Evolutionary conservation across 2,113 vertebrate species (phyloP).

Genomic region (Onychostoma macrolepis): DNA sequence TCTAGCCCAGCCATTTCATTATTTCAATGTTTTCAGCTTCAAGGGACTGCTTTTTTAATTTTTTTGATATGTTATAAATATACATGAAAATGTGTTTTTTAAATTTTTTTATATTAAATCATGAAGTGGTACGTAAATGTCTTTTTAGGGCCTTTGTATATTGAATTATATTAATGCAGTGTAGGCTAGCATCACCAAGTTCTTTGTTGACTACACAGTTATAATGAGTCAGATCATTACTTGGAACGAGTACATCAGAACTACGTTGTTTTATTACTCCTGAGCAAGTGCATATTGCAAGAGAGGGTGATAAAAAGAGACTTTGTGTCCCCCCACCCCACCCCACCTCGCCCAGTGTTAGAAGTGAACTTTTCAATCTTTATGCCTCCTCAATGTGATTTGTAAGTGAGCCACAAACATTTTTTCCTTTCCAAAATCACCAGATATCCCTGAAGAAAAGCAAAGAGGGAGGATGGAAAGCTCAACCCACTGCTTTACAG

Average conservation of each 20-base stretch:
- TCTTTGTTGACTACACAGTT: not conserved
- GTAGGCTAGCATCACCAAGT: not conserved
- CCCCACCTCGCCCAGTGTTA: not conserved
- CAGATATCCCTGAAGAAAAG: not conserved
- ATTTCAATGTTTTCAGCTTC: too few species aligned
- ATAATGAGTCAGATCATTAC: conserved; percentile 2
- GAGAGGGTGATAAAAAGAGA: not conserved
- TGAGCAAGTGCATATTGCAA: not conserved
- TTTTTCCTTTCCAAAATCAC: not conserved
- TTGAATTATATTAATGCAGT: conserved; percentile 14
- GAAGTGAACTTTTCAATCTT: not conserved
- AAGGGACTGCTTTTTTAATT: too few species aligned
- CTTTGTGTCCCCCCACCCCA: not conserved
- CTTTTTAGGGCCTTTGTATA: not conserved
- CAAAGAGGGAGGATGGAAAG: not conserved
- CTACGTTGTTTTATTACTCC: not conserved
- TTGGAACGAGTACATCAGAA: not conserved
- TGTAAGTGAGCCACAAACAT: not conserved
- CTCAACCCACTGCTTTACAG: not conserved
- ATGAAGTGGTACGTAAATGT: not conserved
- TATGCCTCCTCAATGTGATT: not conserved
- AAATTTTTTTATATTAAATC: not conserved
- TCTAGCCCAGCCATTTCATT: too few species aligned
- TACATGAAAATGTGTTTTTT: too few species aligned
- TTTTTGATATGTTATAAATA: too few species aligned